Conservation (phyloP, 2,888 invertebrate genomes). For the Rhingia rostrata region DNA sequence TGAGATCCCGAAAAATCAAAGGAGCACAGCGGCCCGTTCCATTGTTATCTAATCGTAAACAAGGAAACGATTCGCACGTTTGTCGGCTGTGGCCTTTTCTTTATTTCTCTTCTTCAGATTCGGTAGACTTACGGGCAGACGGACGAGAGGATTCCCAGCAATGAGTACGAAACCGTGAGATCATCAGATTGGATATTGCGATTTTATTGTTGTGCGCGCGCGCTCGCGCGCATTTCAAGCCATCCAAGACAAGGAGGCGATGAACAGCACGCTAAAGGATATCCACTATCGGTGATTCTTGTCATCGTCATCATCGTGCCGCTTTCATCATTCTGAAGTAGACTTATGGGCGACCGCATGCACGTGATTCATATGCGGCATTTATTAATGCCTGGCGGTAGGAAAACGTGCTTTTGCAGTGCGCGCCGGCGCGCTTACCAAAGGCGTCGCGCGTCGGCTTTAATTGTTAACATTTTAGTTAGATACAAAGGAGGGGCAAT, state of each 20-base stretch:
- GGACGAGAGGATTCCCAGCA: neutral
- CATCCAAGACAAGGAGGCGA: slow-evolving; percentile 27
- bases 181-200: slow-evolving; percentile 58
- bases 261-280: slow-evolving; percentile 36
- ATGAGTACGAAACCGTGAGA: slow-evolving; percentile 51
- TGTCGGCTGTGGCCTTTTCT: slow-evolving; percentile 44
- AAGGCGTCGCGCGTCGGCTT: slow-evolving; percentile 2
- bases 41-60: slow-evolving; percentile 73
- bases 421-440: neutral
- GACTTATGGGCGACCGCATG: slow-evolving; percentile 63
- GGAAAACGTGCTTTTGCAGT: slow-evolving; percentile 9
- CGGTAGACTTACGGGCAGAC: neutral
- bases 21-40: slow-evolving; percentile 37
- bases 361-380: slow-evolving; percentile 63
- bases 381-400: slow-evolving; percentile 48
- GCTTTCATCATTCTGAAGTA: slow-evolving; percentile 70
- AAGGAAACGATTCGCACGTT: slow-evolving; percentile 73
- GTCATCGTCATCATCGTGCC: slow-evolving; percentile 65
- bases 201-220: slow-evolving; percentile 53
- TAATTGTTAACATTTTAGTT: slow-evolving; percentile 55
- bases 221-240: neutral
- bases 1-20: slow-evolving; percentile 62
- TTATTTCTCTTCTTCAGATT: slow-evolving; percentile 30
- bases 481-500: slow-evolving; percentile 16
- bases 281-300: slow-evolving; percentile 48